A percentile compares a stretch with the other conserved stretches of the same genome.
Conservation (phyloP, 2,888 invertebrate species). For the Eurois occulta region DNA sequence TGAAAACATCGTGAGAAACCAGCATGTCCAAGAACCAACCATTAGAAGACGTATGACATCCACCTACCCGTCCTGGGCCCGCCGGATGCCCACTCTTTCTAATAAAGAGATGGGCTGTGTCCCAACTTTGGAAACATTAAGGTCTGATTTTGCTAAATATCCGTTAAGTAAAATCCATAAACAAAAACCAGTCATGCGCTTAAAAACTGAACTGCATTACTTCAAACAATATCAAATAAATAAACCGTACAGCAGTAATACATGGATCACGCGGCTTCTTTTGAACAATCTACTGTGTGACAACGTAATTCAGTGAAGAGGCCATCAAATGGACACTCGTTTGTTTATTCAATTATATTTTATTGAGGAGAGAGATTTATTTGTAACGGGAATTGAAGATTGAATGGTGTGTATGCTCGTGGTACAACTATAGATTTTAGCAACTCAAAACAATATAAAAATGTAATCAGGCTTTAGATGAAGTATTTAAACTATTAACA, state of each 20-base stretch:
- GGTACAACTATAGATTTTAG: neutral
- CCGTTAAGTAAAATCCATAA: neutral
- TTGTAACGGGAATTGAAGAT: conserved; percentile 30
- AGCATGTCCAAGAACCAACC: no score
- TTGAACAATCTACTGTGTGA: conserved; percentile 69
- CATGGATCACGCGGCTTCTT: conserved; percentile 63
- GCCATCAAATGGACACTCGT: conserved; percentile 55
- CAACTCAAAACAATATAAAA: neutral
- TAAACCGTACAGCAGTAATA: neutral
- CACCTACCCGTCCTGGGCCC: no score
- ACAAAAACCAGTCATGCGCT: conserved; percentile 1
- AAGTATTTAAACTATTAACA: neutral
- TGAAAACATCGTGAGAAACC: no score
- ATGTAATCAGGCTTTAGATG: neutral
- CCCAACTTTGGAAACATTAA: no score
- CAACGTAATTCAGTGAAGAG: conserved; percentile 61
- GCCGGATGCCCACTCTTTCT: no score
- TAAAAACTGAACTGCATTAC: neutral
- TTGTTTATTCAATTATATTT: conserved; percentile 61
- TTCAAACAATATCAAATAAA: conserved; percentile 29
- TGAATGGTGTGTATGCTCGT: neutral
- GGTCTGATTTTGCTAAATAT: no score
- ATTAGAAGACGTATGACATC: no score
- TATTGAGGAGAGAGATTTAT: conserved; percentile 50
- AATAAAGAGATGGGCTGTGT: no score